phyloP scores from a whole-genome alignment of 1,140 invertebrate species.

The Orussus abietinus region DNA sequence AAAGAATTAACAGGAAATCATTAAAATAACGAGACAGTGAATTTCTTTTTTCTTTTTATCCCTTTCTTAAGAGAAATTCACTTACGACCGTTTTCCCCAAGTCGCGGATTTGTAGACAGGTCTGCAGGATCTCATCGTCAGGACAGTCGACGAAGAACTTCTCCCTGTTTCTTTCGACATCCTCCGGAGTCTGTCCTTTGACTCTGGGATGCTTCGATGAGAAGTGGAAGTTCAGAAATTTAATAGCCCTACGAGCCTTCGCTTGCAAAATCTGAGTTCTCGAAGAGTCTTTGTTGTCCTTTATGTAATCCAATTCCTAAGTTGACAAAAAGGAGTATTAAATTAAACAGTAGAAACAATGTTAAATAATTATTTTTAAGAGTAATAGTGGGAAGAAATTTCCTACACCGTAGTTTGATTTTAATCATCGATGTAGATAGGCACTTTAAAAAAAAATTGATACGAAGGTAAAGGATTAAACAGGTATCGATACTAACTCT shows the following conservation, averaged over 20 bases:
- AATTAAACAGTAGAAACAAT: slow-evolving; percentile 8
- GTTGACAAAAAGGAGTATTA: slow-evolving; percentile 14
- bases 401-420: too few species aligned
- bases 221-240: slow-evolving; percentile 42
- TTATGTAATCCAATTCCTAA: slow-evolving; percentile 48
- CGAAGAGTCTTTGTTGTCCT: slow-evolving; percentile 31
- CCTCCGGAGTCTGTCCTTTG: slow-evolving; percentile 40
- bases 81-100: slow-evolving; percentile 31
- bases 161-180: slow-evolving; percentile 36
- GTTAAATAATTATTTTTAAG: slow-evolving; percentile 1
- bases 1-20: too few species aligned
- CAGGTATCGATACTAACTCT: slow-evolving; percentile 25
- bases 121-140: slow-evolving; percentile 49
- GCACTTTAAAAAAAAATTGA: slow-evolving; percentile 7
- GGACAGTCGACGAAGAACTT: slow-evolving; percentile 37
- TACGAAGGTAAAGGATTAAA: slow-evolving; percentile 3
- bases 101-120: slow-evolving; percentile 41
- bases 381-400: too few species aligned
- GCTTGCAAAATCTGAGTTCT: slow-evolving; percentile 22
- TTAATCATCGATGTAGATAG: background rate
- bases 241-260: slow-evolving; percentile 38
- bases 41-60: too few species aligned
- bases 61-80: too few species aligned
- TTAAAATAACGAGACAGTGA: too few species aligned
- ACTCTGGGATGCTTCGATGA: slow-evolving; percentile 40